Base-by-base conservation (phyloP, 2,888 invertebrate genomes). In the Phytoseiulus persimilis region DNA sequence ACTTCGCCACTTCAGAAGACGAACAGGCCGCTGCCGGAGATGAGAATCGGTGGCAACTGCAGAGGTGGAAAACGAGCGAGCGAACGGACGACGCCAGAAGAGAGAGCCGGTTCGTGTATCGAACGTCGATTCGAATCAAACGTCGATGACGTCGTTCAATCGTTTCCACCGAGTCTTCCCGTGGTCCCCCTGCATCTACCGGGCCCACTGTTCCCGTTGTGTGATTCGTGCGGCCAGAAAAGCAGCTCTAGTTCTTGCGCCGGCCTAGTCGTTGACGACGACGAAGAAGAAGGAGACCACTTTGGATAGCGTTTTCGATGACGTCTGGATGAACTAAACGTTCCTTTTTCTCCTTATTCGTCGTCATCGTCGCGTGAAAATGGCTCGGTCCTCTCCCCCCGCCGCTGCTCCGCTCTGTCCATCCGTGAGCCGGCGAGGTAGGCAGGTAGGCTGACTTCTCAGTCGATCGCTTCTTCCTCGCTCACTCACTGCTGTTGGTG, bases 1-100 rank as follows among this genome's bases (percentile, higher is more conserved):
- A 65, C 65, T 65, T 65, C 65, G 65, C 65, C 65, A 65, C 65
- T 65, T 65, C 65, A 65, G 65, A 65, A 65, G 65, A 65, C 65
- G 65, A 65, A 46, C 46, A 46, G 14, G 46, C 46, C 14, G 46
- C 46, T 11, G 14, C 46, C 46, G 46, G 14, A 65, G 65, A 65
- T 14, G 28, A 65, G 65, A 6, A 65, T 65, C 65, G 65, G 65
- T 65, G 28, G 65, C 65, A 28, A 28, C 65, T 3, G 65, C 65
- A 65, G 18, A 65, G 9, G 28, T 23, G 65, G 65, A 65, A 28
- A 18, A 65, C 18, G 46, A 46, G 14, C 46, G 46, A 46, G 28
- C 65, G 65, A 65, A 28, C 18, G 65, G 18, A 23, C 5, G 65
- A 23, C 65, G 65, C 65, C 18, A 1, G 65, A 14, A 39, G 39